Evolutionary conservation across 1,140 invertebrate species (phyloP), one percentile per base, ranked within the genome.

Genomic region (Globodera ellingtonae): DNA sequence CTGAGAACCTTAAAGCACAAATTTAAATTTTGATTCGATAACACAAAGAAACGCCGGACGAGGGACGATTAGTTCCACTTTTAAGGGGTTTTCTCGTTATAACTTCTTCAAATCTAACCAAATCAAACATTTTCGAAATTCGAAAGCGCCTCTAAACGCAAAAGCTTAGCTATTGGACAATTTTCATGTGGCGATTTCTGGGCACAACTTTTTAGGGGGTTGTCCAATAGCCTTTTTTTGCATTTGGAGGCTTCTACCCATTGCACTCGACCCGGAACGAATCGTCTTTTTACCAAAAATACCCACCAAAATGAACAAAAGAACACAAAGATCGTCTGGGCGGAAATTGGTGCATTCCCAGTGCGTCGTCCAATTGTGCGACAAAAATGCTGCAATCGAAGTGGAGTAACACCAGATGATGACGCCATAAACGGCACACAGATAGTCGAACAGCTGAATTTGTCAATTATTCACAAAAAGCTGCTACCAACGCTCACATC

Each of bases 151-250:
- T 24, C 24, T 24, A 24, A 24, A 24, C 24, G 24, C 24, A 24
- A 24, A 24, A 24, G 24, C 24, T 24, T 0, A 24, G 24, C 24
- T 24, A 24, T 24, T 24, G 24, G n/a, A n/a, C n/a, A n/a, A n/a
- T n/a, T n/a, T n/a, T n/a, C n/a, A n/a, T n/a, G n/a, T n/a, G n/a
- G n/a, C n/a, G n/a, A n/a, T n/a, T n/a, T n/a, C n/a, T n/a, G n/a
- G n/a, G n/a, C n/a, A n/a, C n/a, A n/a, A n/a, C n/a, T n/a, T n/a
- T n/a, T n/a, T n/a, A n/a, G n/a, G n/a, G n/a, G n/a, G n/a, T n/a
- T n/a, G n/a, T n/a, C n/a, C n/a, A 35, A 2, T 0, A 2, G 2
- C 2, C 2, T 35, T 35, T 35, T 35, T 2, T 2, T 2, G 2
- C 0, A 35, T 35, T n/a, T n/a, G n/a, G 35, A 35, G 0, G 0